A percentile compares a stretch with the other conserved stretches of the same genome.
These are phyloP conservation scores for Cheilosia grossa DNA, from an alignment of 2,888 invertebrate species.

Conservation along the genomic window DNA sequence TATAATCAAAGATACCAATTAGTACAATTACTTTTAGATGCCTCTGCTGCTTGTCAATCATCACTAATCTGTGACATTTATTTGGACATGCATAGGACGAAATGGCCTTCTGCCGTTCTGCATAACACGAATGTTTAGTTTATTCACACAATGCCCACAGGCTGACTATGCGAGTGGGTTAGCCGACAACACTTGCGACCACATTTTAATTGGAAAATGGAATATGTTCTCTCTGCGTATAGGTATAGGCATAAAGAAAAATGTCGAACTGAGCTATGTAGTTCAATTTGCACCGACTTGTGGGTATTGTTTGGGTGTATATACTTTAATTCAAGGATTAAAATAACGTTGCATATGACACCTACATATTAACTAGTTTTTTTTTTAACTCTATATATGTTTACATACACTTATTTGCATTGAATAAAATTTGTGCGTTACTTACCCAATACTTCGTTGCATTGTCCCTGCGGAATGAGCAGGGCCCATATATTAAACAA, in stretches of 20 bases:
- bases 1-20: neutral
- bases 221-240: slow-evolving; percentile 11
- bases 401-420: neutral
- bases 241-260: neutral
- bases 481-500: slow-evolving; percentile 87
- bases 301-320: too few relatives aligned
- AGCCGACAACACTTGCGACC: slow-evolving; percentile 14
- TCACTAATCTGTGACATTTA: neutral
- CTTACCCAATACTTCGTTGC: slow-evolving; percentile 81
- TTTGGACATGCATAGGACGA: slow-evolving; percentile 3
- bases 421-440: slow-evolving; percentile 30
- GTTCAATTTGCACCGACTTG: too few relatives aligned
- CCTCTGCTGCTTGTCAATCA: neutral
- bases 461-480: slow-evolving; percentile 84
- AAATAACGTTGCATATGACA: too few relatives aligned
- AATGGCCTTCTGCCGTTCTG: neutral
- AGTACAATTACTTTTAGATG: slow-evolving; percentile 12
- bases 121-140: neutral
- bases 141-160: neutral
- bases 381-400: too few relatives aligned
- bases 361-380: too few relatives aligned
- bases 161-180: neutral
- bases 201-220: slow-evolving; percentile 23
- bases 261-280: neutral
- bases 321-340: too few relatives aligned